Evolutionary conservation across 2,888 invertebrate species (phyloP), one percentile per base, ranked within the genome.

Genomic region (Parthenolecanium corni): DNA sequence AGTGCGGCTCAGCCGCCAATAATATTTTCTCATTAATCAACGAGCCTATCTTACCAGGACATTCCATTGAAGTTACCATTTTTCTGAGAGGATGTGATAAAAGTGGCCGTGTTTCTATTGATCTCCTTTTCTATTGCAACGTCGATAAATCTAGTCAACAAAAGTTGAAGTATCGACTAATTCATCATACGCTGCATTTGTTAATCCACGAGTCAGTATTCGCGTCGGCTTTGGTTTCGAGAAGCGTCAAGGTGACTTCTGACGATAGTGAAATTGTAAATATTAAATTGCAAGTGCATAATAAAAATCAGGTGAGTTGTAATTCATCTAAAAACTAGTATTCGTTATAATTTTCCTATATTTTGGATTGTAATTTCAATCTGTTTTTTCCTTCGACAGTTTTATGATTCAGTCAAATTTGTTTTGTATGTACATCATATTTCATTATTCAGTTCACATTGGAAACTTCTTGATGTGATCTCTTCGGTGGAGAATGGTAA

Each of bases 51-150:
- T 72, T 77, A 67, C 76, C 82, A 62, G 75, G 80, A 67, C 72
- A 77, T 68, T 72, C 76, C 65, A 74, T 77, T 71, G 75, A 74
- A 52, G 72, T 80, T 66, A 75, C 78, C 20, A 75, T 85, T 70
- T 86, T 84, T 83, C 74, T 88, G 21, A 80, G 83, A 69, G 86
- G 85, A 0, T 84, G 85, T 0, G 79, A 80, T 66, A 74, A 75
- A 47, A 80, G 81, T 56, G 86, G 85, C 1, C 74, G 76, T 23
- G 80, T 82, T 67, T 74, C 77, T 3, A 73, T 87, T 47, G 81
- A 86, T 71, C 74, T 87, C 67, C 75, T 88, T 52, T 83, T 88
- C 72, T 87, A 86, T 71, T 88, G 86, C 70, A 82, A 84, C 69
- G 80, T 80, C 71, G 70, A 73, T 24, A 69, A 73, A 70, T 6